Base-by-base conservation (phyloP, 2,888 invertebrate genomes). In the Tubulanus polymorphus region DNA sequence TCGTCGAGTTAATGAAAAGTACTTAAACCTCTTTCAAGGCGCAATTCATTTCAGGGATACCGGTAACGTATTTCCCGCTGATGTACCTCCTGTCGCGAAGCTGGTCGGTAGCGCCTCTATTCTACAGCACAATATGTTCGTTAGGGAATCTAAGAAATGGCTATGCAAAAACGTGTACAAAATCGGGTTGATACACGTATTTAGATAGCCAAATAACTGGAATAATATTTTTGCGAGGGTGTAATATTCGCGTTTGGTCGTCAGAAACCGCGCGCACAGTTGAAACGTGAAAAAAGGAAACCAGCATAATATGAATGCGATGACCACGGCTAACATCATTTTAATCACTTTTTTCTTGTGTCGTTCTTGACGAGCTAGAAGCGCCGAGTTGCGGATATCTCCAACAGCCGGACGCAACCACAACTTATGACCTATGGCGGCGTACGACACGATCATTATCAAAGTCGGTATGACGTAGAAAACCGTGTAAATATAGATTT, bases 151-250 rank as follows among this genome's bases (percentile, higher is more conserved):
- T n/a, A n/a, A n/a, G 55, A 74, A 74, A 45, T 59, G 65, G 26
- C 66, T 65, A 61, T 71, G 72, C n/a, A 73, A 52, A 61, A 73
- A 72, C 25, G 70, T 70, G 60, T 73, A 74, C 29, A 72, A 63
- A 18, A 72, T 63, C 1, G 73, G 73, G 56, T 74, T 74, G 12
- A 67, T 62, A 54, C 68, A 68, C 51, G 66, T 66, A 55, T 69
- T 72, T 53, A 63, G 64, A 61, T 72, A 72, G 23, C 71, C 72
- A 25, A 69, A 58, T 29, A 72, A 55, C 55, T 72, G 71, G n/a
- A n/a, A n/a, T 20, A 71, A 48, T 20, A 68, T 61, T 12, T 69
- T 71, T 56, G 66, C 59, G 20, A 60, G 57, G 12, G 64, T 55
- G 15, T 68, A 59, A 52, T 61, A 61, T 15, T 55, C 50, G 32